Evolutionary conservation across 2,113 vertebrate genomes (phyloP).

Genomic region (Odocoileus virginianus): DNA sequence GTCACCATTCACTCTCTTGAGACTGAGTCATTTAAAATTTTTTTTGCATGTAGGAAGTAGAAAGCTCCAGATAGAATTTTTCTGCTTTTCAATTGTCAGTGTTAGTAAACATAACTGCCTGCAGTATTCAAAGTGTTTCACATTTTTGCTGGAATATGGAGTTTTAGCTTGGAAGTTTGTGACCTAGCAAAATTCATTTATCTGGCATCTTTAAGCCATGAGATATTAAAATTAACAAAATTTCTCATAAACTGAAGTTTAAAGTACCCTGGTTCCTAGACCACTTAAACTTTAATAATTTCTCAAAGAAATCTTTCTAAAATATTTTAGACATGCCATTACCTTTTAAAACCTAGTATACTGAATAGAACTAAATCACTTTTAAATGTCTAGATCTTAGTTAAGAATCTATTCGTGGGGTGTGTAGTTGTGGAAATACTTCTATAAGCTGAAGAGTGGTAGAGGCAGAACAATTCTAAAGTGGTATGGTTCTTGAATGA

Average conservation of each 20-base stretch:
- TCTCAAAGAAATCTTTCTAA: conserved; percentile 13
- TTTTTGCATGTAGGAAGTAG: background rate
- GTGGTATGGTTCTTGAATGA: background rate
- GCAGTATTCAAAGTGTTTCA: background rate
- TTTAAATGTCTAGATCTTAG: background rate
- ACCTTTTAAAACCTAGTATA: background rate
- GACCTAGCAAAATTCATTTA: background rate
- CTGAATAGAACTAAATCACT: background rate
- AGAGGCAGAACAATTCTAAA: background rate
- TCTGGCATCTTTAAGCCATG: background rate
- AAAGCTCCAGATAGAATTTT: background rate
- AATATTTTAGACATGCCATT: background rate
- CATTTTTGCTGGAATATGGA: background rate
- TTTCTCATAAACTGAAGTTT: background rate
- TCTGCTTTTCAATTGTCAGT: background rate
- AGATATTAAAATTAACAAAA: background rate
- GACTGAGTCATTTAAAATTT: background rate
- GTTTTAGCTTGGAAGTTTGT: background rate
- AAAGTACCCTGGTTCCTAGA: background rate
- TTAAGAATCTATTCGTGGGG: background rate
- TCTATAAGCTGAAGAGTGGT: background rate
- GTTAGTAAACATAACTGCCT: background rate
- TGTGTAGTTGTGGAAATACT: background rate
- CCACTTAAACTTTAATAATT: conserved; percentile 33
- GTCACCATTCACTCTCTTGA: background rate